phyloP scores from a whole-genome alignment of 2,888 invertebrate genomes.

The Bugula neritina region DNA sequence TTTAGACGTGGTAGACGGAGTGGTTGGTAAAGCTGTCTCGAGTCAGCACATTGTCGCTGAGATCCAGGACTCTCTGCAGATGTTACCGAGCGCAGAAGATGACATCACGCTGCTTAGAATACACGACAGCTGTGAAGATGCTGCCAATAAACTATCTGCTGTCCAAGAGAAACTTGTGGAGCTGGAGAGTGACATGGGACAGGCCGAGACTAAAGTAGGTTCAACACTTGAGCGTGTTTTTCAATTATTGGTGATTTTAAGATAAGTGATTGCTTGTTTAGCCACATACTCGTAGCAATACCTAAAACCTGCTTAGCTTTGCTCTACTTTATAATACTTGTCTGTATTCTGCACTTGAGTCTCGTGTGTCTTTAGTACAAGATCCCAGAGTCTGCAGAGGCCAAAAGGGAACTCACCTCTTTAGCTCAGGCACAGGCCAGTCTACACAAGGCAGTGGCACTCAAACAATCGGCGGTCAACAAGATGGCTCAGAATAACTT shows the following conservation, averaged over 20 bases:
- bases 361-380: conserved; percentile 2
- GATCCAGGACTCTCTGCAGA: conserved; percentile 17
- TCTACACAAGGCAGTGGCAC: conserved; percentile 1
- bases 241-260: too few species aligned
- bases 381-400: background rate
- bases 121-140: conserved; percentile 14
- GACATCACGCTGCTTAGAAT: conserved; percentile 1
- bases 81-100: conserved; percentile 17
- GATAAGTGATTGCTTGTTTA: too few species aligned
- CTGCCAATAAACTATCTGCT: conserved; percentile 61
- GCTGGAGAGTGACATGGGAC: conserved; percentile 65
- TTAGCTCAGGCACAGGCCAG: conserved; percentile 7
- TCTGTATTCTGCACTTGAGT: too few species aligned
- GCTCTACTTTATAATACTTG: too few species aligned
- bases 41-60: conserved; percentile 19
- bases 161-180: conserved; percentile 71
- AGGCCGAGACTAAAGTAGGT: conserved; percentile 34
- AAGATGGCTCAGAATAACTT: conserved; percentile 23
- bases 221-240: background rate
- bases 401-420: conserved; percentile 2
- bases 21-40: background rate
- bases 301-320: too few species aligned
- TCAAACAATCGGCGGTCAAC: conserved; percentile 3
- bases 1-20: background rate
- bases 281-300: too few species aligned